Conservation (phyloP, 2,888 invertebrate genomes). For the Chesias legatella region DNA sequence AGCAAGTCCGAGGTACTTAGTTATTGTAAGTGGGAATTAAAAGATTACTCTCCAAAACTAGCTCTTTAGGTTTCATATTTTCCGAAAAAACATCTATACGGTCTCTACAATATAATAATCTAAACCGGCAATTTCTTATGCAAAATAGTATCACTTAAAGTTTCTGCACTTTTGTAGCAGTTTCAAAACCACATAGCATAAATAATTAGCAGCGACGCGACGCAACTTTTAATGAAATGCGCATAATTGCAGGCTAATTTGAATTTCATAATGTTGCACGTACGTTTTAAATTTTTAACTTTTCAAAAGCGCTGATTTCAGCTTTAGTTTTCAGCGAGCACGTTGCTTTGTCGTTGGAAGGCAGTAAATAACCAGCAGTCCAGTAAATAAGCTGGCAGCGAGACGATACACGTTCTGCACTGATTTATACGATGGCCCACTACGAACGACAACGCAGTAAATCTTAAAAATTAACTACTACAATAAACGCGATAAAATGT, state of each 20-base stretch:
- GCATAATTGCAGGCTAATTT: conserved; percentile 31
- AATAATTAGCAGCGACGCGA: conserved; percentile 27
- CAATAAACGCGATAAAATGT: conserved; percentile 26
- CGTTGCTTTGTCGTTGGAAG: conserved; percentile 11
- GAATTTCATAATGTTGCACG: conserved; percentile 28
- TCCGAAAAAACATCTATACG: no score
- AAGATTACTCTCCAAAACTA: no score
- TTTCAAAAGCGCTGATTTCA: conserved; percentile 8
- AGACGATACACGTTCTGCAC: conserved; percentile 41
- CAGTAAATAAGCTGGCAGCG: conserved; percentile 41
- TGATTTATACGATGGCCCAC: conserved; percentile 53
- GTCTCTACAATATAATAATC: no score
- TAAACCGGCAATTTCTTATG: no score
- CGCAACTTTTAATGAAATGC: conserved; percentile 30
- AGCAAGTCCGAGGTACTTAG: no score
- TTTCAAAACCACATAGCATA: conserved; percentile 23
- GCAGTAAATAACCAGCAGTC: conserved; percentile 20
- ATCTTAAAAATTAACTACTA: conserved; percentile 42
- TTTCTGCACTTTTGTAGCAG: conserved; percentile 23
- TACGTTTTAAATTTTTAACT: conserved; percentile 18
- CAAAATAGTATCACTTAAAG: conserved; percentile 3
- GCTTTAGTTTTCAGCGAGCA: conserved; percentile 13
- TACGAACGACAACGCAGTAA: conserved; percentile 44
- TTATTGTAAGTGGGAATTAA: no score
- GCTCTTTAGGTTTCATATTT: no score